A percentile compares a stretch with the other conserved stretches of the same genome.
These are phyloP conservation scores for Graphium colonna DNA, from an alignment of 2,888 invertebrate species.

Conservation along the genomic window DNA sequence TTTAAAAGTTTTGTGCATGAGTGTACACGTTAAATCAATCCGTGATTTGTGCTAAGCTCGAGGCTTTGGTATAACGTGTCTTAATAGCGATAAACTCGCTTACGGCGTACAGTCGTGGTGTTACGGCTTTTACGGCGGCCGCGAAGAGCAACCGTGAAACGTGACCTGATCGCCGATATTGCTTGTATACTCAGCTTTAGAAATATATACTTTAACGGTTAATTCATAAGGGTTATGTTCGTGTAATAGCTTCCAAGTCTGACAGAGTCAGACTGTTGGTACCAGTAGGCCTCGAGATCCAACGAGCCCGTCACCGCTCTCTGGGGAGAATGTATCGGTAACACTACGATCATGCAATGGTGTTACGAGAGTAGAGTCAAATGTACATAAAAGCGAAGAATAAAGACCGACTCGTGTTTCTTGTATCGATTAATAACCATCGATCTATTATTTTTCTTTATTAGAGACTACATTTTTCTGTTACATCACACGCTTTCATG, in stretches of 20 bases:
- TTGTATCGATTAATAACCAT: no score
- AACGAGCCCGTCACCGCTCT: constrained; percentile 12
- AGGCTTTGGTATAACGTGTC: constrained; percentile 9
- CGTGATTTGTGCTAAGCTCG: background rate
- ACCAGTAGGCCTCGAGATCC: constrained; percentile 18
- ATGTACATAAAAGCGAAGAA: background rate
- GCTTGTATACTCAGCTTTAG: no score
- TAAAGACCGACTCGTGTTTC: no score
- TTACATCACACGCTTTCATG: no score
- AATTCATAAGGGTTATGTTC: background rate
- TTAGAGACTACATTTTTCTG: no score
- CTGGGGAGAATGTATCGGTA: constrained; percentile 2
- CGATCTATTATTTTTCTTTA: no score
- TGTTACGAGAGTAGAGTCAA: background rate
- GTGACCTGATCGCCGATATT: background rate
- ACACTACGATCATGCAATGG: background rate
- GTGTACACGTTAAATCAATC: no score
- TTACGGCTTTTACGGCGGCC: constrained; percentile 6
- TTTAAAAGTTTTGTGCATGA: no score
- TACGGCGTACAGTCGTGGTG: background rate
- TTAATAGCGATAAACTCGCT: constrained; percentile 9
- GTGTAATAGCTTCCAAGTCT: background rate
- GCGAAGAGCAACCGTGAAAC: constrained; percentile 5
- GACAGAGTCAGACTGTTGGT: background rate
- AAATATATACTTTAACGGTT: background rate